Evolutionary conservation across 1,140 invertebrate species (phyloP).

Genomic region (Diabrotica virgifera): DNA sequence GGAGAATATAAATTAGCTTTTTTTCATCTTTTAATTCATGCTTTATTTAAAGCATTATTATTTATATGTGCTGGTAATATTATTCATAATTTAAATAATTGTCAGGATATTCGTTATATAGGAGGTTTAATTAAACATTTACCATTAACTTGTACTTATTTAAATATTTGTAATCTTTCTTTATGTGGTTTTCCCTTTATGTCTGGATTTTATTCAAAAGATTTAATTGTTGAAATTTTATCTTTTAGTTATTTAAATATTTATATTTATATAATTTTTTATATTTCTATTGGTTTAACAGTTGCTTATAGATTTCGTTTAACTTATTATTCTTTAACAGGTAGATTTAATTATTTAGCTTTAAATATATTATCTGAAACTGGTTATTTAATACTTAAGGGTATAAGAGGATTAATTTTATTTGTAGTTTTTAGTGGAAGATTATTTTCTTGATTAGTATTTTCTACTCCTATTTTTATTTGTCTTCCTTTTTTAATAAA

Average conservation of each 20-base stretch:
- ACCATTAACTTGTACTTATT: slow-evolving; percentile 50
- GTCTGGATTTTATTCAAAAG: slow-evolving; percentile 63
- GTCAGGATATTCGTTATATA: slow-evolving; percentile 63
- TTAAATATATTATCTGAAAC: slow-evolving; percentile 51
- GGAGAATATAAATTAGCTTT: slow-evolving; percentile 52
- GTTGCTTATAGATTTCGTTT: slow-evolving; percentile 56
- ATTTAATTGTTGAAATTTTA: slow-evolving; percentile 59
- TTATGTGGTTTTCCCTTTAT: slow-evolving; percentile 59
- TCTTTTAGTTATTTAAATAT: slow-evolving; percentile 52
- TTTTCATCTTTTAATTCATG: slow-evolving; percentile 63
- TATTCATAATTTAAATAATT: slow-evolving; percentile 59
- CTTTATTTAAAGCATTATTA: slow-evolving; percentile 63
- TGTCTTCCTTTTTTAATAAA: slow-evolving; percentile 51
- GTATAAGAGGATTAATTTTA: slow-evolving; percentile 53
- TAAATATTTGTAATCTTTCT: slow-evolving; percentile 54
- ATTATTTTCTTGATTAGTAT: slow-evolving; percentile 50
- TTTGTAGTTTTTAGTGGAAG: slow-evolving; percentile 51
- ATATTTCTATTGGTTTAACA: slow-evolving; percentile 56
- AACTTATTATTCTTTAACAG: slow-evolving; percentile 53
- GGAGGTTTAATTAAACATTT: slow-evolving; percentile 47
- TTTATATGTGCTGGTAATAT: slow-evolving; percentile 60
- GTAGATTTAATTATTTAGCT: slow-evolving; percentile 49
- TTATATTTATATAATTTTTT: slow-evolving; percentile 53
- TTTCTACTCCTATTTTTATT: slow-evolving; percentile 52
- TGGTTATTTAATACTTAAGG: slow-evolving; percentile 50